Percentiles rank a stretch among this genome's conserved stretches.
phyloP scores from a whole-genome alignment of 2,113 vertebrate genomes.

The Calypte anna region DNA sequence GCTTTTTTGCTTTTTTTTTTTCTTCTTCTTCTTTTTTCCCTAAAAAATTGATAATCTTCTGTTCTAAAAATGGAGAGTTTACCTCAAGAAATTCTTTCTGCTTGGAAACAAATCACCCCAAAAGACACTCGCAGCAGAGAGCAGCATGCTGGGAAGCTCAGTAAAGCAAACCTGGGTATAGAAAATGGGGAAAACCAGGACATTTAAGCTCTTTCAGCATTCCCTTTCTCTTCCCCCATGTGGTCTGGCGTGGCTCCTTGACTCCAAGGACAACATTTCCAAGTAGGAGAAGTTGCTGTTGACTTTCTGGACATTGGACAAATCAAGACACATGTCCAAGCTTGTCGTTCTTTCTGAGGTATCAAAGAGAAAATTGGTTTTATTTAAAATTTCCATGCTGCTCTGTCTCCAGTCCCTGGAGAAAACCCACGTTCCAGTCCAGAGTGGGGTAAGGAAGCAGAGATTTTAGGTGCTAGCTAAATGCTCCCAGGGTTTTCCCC shows the following conservation, averaged over 20 bases:
- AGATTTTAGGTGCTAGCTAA: constrained; percentile 55
- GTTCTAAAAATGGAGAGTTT: constrained; percentile 74
- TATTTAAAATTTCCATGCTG: neutral
- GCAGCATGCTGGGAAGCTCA: constrained; percentile 19
- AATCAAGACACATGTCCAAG: neutral
- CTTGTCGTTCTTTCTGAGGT: neutral
- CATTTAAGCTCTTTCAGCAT: neutral
- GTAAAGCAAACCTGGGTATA: neutral
- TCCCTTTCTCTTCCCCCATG: neutral
- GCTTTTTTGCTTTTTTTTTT: neutral
- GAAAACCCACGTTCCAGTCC: constrained; percentile 12
- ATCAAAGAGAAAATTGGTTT: constrained; percentile 19
- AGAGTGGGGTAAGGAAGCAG: constrained; percentile 12
- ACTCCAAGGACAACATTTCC: neutral
- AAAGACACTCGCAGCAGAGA: neutral
- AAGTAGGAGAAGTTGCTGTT: neutral
- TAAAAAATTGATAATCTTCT: constrained; percentile 21
- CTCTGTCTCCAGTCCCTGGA: constrained; percentile 25
- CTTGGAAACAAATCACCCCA: constrained; percentile 71
- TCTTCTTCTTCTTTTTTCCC: neutral
- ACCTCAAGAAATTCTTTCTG: constrained; percentile 78
- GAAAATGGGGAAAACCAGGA: neutral
- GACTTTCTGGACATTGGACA: neutral
- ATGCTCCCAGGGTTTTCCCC: constrained; percentile 41
- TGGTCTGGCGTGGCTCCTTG: neutral